Conservation (phyloP, 2,888 invertebrate genomes). For the Brenthis hecate region DNA sequence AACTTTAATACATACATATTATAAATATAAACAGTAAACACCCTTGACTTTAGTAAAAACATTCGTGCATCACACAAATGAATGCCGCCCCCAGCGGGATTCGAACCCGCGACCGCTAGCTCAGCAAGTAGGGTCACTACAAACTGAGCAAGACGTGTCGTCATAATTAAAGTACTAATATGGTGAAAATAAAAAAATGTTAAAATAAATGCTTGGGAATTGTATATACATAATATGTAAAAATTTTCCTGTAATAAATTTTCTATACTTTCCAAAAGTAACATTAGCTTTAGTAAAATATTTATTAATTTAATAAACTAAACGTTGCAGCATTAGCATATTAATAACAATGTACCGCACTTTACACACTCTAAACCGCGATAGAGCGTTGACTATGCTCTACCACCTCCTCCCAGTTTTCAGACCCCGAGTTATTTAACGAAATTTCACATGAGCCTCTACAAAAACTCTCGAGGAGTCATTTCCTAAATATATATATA, state of each 20-base stretch:
- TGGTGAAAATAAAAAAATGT: no score
- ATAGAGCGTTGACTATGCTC: conserved; percentile 12
- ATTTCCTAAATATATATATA: no score
- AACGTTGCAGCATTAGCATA: conserved; percentile 14
- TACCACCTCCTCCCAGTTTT: not conserved
- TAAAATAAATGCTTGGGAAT: no score
- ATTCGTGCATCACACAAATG: no score
- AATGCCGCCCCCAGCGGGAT: no score
- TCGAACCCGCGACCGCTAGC: no score
- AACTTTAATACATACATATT: no score
- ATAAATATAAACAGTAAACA: no score
- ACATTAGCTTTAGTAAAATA: not conserved
- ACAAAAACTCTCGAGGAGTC: conserved; percentile 13
- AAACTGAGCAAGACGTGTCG: no score
- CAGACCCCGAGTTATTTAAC: not conserved
- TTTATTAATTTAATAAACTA: conserved; percentile 18
- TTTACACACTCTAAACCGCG: not conserved
- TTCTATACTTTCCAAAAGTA: not conserved
- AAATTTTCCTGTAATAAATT: not conserved
- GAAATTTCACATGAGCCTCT: conserved; percentile 6
- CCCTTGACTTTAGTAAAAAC: no score
- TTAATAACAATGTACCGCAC: conserved; percentile 21
- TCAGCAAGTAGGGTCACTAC: no score
- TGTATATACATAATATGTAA: not conserved
- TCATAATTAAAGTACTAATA: no score